Conservation (phyloP, 2,797 vertebrate species). For the Holocentrus rufus region DNA sequence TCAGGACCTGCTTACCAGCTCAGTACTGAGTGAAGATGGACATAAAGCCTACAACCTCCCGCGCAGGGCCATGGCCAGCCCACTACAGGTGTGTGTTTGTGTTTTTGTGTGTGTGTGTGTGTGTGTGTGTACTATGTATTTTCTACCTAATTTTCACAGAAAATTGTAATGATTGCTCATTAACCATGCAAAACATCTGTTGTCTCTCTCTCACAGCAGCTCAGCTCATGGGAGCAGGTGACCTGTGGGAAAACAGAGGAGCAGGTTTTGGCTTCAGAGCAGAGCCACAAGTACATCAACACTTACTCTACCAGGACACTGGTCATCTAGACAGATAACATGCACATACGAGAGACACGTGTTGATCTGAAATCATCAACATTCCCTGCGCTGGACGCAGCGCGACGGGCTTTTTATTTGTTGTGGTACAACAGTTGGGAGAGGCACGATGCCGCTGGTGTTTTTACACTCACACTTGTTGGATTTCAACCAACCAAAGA, state of each 20-base stretch:
- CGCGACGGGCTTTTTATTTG: conserved; percentile 80
- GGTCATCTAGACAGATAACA: conserved; percentile 87
- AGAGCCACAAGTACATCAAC: conserved; percentile 91
- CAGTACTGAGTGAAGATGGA: conserved; percentile 87
- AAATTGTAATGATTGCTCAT: background rate
- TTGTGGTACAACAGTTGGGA: conserved; percentile 99
- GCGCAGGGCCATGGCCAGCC: conserved; percentile 80
- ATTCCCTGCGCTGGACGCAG: conserved; percentile 81
- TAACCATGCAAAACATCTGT: conserved; percentile 1
- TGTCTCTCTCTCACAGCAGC: conserved; percentile 76
- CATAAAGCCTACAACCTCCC: conserved; percentile 88
- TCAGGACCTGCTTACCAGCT: conserved; percentile 94
- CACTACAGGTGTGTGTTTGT: conserved; percentile 80
- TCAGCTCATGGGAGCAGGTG: conserved; percentile 89
- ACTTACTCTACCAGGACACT: conserved; percentile 91
- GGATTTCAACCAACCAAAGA: conserved; percentile 93
- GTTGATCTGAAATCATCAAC: conserved; percentile 73
- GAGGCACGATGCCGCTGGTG: conserved; percentile 87
- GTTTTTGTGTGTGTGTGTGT: background rate
- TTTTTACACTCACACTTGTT: conserved; percentile 87
- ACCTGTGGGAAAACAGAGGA: conserved; percentile 94
- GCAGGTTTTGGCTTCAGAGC: conserved; percentile 86
- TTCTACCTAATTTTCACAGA: background rate
- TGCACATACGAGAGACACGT: conserved; percentile 57
- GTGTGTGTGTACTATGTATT: background rate